Evolutionary conservation across 2,113 vertebrate genomes (phyloP).

Genomic region (Labeo rohita): DNA sequence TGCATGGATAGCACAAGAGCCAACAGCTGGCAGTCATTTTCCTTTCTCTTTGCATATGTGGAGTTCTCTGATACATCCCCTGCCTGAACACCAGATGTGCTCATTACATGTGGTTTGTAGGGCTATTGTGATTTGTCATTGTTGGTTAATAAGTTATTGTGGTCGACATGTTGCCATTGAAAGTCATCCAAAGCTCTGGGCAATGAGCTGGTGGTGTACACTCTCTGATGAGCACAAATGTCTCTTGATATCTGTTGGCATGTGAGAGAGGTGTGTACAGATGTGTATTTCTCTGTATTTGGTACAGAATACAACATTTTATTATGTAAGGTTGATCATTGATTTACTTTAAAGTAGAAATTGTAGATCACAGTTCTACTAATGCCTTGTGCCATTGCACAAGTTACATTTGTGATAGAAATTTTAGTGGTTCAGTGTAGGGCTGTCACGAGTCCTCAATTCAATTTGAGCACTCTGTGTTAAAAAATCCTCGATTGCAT

Average conservation of each 20-base stretch:
- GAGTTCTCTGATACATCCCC: neutral
- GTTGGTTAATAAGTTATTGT: constrained; percentile 7
- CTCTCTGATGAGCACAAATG: neutral
- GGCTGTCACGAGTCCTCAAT: neutral
- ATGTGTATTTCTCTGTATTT: too few relatives aligned
- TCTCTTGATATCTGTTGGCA: constrained; percentile 17
- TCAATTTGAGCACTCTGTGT: too few relatives aligned
- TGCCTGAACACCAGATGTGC: constrained; percentile 16
- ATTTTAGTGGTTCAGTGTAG: neutral
- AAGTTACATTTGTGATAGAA: neutral
- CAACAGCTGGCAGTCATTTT: constrained; percentile 26
- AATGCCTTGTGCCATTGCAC: neutral
- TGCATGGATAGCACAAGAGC: neutral
- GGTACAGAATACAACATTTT: neutral
- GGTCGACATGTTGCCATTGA: neutral
- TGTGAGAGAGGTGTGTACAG: neutral
- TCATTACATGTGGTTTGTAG: neutral
- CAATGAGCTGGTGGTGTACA: neutral
- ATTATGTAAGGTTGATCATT: neutral
- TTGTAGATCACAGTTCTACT: neutral
- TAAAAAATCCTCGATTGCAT: too few relatives aligned
- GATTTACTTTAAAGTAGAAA: neutral
- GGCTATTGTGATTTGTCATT: neutral
- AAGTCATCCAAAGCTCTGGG: constrained; percentile 7
- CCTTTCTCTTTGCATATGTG: neutral